These are phyloP conservation scores for Drosophila pseudotakahashii DNA, from an alignment of 2,888 invertebrate genomes.

Conservation along the genomic window DNA sequence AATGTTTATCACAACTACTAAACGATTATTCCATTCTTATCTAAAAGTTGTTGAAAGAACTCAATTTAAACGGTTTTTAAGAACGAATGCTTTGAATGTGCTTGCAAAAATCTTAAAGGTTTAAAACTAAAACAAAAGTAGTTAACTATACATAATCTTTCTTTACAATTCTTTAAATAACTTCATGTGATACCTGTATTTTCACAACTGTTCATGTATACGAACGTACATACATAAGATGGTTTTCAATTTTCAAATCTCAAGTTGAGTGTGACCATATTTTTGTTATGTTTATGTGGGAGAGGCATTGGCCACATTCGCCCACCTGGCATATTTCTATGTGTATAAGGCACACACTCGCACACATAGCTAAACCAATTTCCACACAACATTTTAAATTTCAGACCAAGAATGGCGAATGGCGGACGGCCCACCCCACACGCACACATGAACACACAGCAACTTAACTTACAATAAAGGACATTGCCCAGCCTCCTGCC, in stretches of 20 bases:
- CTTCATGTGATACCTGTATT: neutral
- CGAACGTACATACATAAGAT: neutral
- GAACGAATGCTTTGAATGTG: too few relatives aligned
- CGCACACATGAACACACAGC: constrained; percentile 29
- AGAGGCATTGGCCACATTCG: constrained; percentile 36
- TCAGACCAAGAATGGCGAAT: constrained; percentile 70
- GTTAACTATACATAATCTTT: too few relatives aligned
- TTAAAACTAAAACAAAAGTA: too few relatives aligned
- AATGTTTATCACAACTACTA: too few relatives aligned
- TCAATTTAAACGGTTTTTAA: too few relatives aligned
- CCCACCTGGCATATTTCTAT: constrained; percentile 51
- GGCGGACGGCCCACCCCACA: constrained; percentile 22
- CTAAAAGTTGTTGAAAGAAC: too few relatives aligned
- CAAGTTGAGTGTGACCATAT: constrained; percentile 64
- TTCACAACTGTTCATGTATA: too few relatives aligned
- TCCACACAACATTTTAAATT: constrained; percentile 74
- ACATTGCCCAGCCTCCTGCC: constrained; percentile 43
- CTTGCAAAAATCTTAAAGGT: too few relatives aligned
- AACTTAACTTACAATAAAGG: constrained; percentile 71
- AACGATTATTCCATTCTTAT: too few relatives aligned
- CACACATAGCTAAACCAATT: constrained; percentile 68
- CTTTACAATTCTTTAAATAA: neutral
- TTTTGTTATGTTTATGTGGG: constrained; percentile 31
- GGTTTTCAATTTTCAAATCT: constrained; percentile 49
- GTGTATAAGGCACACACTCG: constrained; percentile 3